Conservation (phyloP, 2,888 invertebrate genomes). For the Chaitophorus viminalis region DNA sequence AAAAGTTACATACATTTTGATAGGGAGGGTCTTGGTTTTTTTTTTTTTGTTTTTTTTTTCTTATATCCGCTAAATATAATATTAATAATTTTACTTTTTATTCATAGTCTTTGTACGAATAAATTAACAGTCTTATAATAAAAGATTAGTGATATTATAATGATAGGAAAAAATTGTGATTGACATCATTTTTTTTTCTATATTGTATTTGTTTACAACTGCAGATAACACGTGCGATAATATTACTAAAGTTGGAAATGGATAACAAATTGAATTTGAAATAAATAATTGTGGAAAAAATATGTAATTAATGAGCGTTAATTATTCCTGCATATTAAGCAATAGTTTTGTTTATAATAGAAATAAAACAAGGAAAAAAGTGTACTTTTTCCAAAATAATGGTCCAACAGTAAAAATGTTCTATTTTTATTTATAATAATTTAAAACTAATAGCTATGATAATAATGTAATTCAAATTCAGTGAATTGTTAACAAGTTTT, state of each 20-base stretch:
- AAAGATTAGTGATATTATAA: constrained; percentile 61
- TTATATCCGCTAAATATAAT: constrained; percentile 57
- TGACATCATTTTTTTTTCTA: constrained; percentile 58
- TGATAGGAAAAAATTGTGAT: constrained; percentile 58
- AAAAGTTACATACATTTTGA: constrained; percentile 56
- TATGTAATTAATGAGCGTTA: constrained; percentile 58
- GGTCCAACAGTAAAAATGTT: constrained; percentile 32
- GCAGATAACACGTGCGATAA: constrained; percentile 57
- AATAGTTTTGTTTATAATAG: constrained; percentile 53
- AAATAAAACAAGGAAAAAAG: constrained; percentile 41
- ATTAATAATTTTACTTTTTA: constrained; percentile 58
- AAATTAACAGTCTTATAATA: constrained; percentile 62
- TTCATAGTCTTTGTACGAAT: constrained; percentile 61
- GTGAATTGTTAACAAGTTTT: constrained; percentile 56
- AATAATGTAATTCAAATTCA: constrained; percentile 58
- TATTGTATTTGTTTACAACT: constrained; percentile 55
- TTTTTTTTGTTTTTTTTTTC: neutral
- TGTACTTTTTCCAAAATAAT: constrained; percentile 21
- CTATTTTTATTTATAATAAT: constrained; percentile 37
- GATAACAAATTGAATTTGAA: constrained; percentile 38
- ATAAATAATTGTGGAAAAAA: constrained; percentile 54
- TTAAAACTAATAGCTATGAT: constrained; percentile 57
- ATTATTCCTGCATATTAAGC: constrained; percentile 53
- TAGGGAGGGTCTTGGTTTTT: constrained; percentile 43
- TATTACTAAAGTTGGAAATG: constrained; percentile 48